These are phyloP conservation scores for Lipotes vexillifer DNA, from an alignment of 2,113 vertebrate genomes.

Conservation along the genomic window DNA sequence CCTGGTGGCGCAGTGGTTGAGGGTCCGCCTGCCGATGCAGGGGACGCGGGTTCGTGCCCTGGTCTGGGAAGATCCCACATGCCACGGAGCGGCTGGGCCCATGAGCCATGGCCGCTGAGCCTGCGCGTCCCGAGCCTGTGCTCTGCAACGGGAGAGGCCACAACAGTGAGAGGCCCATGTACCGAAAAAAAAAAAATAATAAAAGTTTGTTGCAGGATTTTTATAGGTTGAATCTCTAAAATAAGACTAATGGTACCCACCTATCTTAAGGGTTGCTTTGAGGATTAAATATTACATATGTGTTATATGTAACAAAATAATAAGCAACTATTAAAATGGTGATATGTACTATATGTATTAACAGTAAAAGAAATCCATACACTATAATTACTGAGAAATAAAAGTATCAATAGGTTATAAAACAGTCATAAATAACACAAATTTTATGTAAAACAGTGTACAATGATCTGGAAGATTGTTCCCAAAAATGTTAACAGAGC, in stretches of 20 bases:
- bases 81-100: no score
- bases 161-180: no score
- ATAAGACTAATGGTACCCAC: background rate
- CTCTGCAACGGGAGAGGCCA: no score
- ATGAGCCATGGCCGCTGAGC: no score
- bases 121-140: no score
- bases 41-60: no score
- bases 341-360: background rate
- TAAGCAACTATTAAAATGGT: background rate
- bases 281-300: background rate
- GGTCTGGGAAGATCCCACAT: no score
- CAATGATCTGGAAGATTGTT: background rate
- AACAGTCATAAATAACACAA: background rate
- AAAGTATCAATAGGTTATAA: background rate
- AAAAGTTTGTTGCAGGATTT: background rate
- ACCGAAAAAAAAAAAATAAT: no score
- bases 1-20: no score
- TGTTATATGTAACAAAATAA: background rate
- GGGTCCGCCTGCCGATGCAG: no score
- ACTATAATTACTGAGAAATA: background rate
- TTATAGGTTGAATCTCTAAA: background rate
- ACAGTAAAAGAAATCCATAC: background rate
- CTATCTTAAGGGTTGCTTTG: background rate
- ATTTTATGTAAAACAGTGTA: background rate
- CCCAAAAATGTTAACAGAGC: background rate